Base-by-base conservation (phyloP, 2,113 vertebrate genomes). In the Tetraodon nigroviridis region DNA sequence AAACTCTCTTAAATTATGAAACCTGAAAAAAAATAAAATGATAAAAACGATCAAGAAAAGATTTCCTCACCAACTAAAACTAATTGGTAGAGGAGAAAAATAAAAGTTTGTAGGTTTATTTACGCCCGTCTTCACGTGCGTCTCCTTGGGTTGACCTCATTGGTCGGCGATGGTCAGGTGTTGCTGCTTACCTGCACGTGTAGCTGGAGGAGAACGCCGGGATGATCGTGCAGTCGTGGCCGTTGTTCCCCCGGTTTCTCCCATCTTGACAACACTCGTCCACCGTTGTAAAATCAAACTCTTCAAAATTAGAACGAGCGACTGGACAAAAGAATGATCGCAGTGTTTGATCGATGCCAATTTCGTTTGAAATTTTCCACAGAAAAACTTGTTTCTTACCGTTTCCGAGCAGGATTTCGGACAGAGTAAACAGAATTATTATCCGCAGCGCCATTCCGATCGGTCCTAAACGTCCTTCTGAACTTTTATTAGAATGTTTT, bases 201-300 rank as follows among this genome's bases (percentile, higher is more conserved):
- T 66, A 75, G 58, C 89, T 89, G 7, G 86, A 76, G 0, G 91
- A 79, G 56, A 87, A n/a, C 1, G 76, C 68, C 0, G 89, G 91
- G 42, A 91, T 81, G 1, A 84, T 63, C 15, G 79, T 7, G 67
- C 95, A 97, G 64, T 88, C 82, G 14, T 71, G 77, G 60, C 87
- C 85, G 50, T 75, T 55, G 12, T 71, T 82, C 55, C 89, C 94
- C 73, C 84, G 86, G 1, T 72, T 73, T 19, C 84, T 77, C 44
- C 94, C 95, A 0, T 90, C 87, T 5, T 89, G 58, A 61, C 94
- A 97, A 88, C 94, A 97, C 27, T 84, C 64, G 55, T 91, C 84
- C 61, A 91, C 0, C 14, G 84, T 57, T 10, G 75, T 50, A 7
- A 88, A 80, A 21, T 40, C 32, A 4, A 21, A 6, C 20, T 71